Evolutionary conservation across 2,888 invertebrate genomes (phyloP).

Genomic region (Ectropis crepuscularia): DNA sequence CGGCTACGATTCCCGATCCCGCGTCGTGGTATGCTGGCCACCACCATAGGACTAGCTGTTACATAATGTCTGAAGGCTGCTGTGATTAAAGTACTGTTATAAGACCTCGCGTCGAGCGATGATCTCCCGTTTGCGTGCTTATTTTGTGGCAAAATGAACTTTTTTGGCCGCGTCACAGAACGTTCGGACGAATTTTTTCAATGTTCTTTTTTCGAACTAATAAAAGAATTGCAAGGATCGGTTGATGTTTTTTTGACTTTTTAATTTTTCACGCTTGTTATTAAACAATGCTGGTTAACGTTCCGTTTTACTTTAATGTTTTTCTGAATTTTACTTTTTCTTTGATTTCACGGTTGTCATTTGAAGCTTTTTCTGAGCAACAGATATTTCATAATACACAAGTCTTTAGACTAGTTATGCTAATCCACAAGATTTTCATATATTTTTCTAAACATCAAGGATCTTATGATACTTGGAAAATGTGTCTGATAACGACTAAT

Average conservation of each 20-base stretch:
- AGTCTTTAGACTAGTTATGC: too few relatives aligned
- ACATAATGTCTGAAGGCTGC: slow-evolving; percentile 75
- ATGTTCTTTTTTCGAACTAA: slow-evolving; percentile 18
- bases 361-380: slow-evolving; percentile 3
- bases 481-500: too few relatives aligned
- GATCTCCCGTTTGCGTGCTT: slow-evolving; percentile 78
- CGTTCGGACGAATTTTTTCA: slow-evolving; percentile 37
- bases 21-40: slow-evolving; percentile 67
- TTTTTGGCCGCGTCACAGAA: slow-evolving; percentile 67
- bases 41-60: slow-evolving; percentile 76
- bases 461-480: too few relatives aligned
- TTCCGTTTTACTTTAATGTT: slow-evolving; percentile 5
- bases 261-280: slow-evolving; percentile 33
- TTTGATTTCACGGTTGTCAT: slow-evolving; percentile 17
- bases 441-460: too few relatives aligned
- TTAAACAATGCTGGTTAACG: slow-evolving; percentile 21
- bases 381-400: too few relatives aligned
- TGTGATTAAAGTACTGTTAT: slow-evolving; percentile 80
- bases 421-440: too few relatives aligned
- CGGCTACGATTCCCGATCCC: slow-evolving; percentile 51
- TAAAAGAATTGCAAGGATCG: slow-evolving; percentile 25
- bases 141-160: slow-evolving; percentile 80
- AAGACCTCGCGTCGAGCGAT: slow-evolving; percentile 78
- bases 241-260: slow-evolving; percentile 42
- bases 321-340: slow-evolving; percentile 4